These are phyloP conservation scores for Nomia melanderi DNA, from an alignment of 1,140 invertebrate genomes.

Conservation along the genomic window DNA sequence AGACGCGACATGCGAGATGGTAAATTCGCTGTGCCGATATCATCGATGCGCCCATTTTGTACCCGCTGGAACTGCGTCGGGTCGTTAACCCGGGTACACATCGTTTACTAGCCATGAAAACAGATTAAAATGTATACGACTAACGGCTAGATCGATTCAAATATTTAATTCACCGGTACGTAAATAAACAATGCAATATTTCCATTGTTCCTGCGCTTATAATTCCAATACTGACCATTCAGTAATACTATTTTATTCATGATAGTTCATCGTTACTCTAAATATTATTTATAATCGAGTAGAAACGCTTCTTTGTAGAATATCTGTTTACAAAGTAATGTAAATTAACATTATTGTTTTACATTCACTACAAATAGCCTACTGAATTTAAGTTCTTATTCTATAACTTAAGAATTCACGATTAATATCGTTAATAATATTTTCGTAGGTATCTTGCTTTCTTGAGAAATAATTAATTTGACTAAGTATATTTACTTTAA, in stretches of 20 bases:
- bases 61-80: conserved; percentile 18
- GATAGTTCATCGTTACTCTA: background rate
- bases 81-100: conserved; percentile 39
- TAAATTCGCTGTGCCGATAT: conserved; percentile 37
- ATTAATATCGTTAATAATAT: too few species aligned
- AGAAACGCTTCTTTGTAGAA: too few species aligned
- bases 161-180: conserved; percentile 16
- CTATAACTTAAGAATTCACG: too few species aligned
- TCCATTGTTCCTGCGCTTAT: background rate
- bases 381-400: too few species aligned
- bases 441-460: too few species aligned
- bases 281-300: background rate
- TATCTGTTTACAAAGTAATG: background rate
- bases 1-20: conserved; percentile 34
- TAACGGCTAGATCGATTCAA: conserved; percentile 8
- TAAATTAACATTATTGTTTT: too few species aligned
- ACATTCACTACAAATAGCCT: too few species aligned
- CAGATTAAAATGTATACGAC: conserved; percentile 39
- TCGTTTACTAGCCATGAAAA: conserved; percentile 30
- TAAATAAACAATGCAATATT: background rate
- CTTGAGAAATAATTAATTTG: too few species aligned
- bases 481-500: too few species aligned
- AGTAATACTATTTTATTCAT: background rate
- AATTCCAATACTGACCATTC: background rate
- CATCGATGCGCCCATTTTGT: conserved; percentile 50